Base-by-base conservation (phyloP, 2,797 vertebrate species). In the Hippoglossus hippoglossus region DNA sequence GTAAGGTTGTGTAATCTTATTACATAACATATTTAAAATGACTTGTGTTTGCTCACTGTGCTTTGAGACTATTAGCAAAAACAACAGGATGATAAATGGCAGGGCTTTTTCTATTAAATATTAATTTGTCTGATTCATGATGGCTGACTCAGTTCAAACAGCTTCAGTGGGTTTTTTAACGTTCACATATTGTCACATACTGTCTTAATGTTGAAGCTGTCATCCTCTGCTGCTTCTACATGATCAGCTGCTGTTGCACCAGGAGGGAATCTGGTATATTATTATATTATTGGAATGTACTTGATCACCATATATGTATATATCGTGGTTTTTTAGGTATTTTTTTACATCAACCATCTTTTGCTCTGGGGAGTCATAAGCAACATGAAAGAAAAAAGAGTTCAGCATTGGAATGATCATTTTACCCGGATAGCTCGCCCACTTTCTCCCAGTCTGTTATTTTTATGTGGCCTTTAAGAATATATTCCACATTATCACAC, bases 401-500 rank as follows among this genome's bases (percentile, higher is more conserved):
- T 16, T 63, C 31, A 51, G 28, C 22, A 39, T 6, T 24, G 15
- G 25, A 76, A 12, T 10, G 1, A 54, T 77, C 19, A 39, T 18
- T 15, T 39, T 50, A 0, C 24, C 12, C 3, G 25, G 24, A 39
- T 31, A 72, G 39, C n/a, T n/a, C 36, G 39, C n/a, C 18, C 36
- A 55, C 15, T 53, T 31, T 69, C 8, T 49, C n/a, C 73, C 31
- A 47, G 52, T 63, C 26, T 55, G 22, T 71, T 54, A 12, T 44
- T 68, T 72, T 69, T 63, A 67, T 24, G 26, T 2, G 56, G 18
- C 53, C 62, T 77, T 67, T 55, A 52, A 71, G 62, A 34, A 62
- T 25, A 67, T 65, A 22, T 67, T 56, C 18, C 22, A 67, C 41
- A 75, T 69, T 49, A 56, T 71, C 50, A 31, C 44, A 63, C 46